Conservation (phyloP, 1,140 invertebrate species). For the Zaprionus ghesquierei region DNA sequence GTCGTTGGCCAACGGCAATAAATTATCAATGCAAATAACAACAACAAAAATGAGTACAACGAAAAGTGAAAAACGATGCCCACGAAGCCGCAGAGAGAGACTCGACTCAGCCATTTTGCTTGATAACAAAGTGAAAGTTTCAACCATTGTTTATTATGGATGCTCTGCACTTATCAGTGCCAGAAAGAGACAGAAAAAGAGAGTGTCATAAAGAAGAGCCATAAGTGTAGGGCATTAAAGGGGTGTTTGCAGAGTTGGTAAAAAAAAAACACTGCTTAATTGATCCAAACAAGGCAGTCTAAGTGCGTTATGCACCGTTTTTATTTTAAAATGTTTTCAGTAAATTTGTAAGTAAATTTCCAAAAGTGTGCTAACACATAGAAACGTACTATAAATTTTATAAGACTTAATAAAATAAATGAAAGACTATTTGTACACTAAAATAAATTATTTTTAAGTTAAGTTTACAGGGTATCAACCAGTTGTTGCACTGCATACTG, state of each 20-base stretch:
- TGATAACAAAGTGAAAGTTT: slow-evolving; percentile 63
- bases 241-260: not conserved
- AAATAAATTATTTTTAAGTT: no score
- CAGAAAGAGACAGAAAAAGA: not conserved
- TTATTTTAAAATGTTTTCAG: no score
- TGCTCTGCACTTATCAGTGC: not conserved
- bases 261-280: not conserved
- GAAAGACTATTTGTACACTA: no score
- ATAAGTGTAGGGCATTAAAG: not conserved
- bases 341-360: no score
- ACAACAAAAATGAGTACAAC: not conserved
- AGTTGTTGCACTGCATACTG: not conserved
- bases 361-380: no score
- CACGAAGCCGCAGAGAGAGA: slow-evolving; percentile 19
- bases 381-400: no score
- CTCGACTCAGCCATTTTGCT: slow-evolving; percentile 34
- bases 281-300: no score
- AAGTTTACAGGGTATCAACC: not conserved
- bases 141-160: slow-evolving; percentile 2
- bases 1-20: slow-evolving; percentile 36
- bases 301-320: no score
- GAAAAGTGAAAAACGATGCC: not conserved
- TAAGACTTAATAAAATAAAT: no score
- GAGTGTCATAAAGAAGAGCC: not conserved
- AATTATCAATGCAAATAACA: slow-evolving; percentile 50